Percentiles rank a stretch among this genome's conserved stretches.
Conservation (phyloP, 2,797 vertebrate genomes). For the Cryptoblepharus egeriae region DNA sequence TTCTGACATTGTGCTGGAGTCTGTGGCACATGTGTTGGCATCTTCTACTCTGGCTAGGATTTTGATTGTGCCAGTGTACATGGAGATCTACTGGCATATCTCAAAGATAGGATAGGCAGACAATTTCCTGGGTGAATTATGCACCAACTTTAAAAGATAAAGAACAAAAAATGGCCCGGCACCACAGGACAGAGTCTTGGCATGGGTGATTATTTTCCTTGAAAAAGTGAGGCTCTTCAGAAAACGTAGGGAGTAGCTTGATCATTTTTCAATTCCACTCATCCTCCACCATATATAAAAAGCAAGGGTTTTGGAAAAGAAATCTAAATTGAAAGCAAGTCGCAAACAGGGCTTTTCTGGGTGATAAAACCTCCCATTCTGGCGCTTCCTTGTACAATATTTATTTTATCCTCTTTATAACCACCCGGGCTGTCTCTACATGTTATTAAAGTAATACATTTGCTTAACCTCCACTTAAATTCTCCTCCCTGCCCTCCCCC, state of each 20-base stretch:
- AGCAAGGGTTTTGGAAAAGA: conserved; percentile 37
- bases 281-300: conserved; percentile 61
- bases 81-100: too few species aligned
- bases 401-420: conserved; percentile 75
- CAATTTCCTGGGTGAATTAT: conserved; percentile 41
- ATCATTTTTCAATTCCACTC: conserved; percentile 70
- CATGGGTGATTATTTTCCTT: conserved; percentile 47
- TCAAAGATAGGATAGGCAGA: too few species aligned
- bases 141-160: accelerated
- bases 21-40: too few species aligned
- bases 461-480: conserved; percentile 75
- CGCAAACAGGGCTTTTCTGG: conserved; percentile 69
- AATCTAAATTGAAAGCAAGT: conserved; percentile 80
- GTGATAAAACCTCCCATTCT: conserved; percentile 74
- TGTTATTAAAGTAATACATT: conserved; percentile 75
- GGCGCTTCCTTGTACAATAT: conserved; percentile 75
- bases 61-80: too few species aligned
- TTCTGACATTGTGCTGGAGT: too few species aligned
- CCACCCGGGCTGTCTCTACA: conserved; percentile 64
- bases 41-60: too few species aligned
- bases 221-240: conserved; percentile 46
- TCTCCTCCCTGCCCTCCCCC: conserved; percentile 55
- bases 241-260: conserved; percentile 55
- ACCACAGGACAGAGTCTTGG: conserved; percentile 43
- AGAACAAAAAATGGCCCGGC: neutral